These are phyloP conservation scores for Neoascia interrupta DNA, from an alignment of 2,888 invertebrate species.

Conservation along the genomic window DNA sequence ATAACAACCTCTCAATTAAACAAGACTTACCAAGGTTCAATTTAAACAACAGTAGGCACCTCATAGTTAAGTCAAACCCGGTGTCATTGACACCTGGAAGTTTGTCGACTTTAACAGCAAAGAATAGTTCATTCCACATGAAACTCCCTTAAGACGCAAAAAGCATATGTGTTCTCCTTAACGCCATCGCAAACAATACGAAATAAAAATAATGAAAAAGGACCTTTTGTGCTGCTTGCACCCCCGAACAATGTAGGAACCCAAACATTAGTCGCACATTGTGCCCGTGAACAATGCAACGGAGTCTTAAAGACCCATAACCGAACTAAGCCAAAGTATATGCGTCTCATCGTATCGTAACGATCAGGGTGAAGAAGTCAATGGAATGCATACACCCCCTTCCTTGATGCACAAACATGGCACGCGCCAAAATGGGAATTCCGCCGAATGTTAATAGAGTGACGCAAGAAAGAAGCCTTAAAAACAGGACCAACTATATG, in stretches of 20 bases:
- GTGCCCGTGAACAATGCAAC: constrained; percentile 58
- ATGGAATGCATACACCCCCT: constrained; percentile 63
- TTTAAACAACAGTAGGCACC: no score
- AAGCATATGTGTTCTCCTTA: constrained; percentile 56
- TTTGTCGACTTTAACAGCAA: not conserved
- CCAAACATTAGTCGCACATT: constrained; percentile 67
- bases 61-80: not conserved
- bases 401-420: constrained; percentile 33
- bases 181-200: constrained; percentile 51
- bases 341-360: no score
- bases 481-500: not conserved
- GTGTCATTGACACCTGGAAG: constrained; percentile 66
- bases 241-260: constrained; percentile 64
- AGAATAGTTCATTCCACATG: constrained; percentile 46
- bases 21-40: no score
- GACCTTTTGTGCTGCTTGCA: constrained; percentile 56
- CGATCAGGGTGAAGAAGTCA: constrained; percentile 66
- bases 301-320: constrained; percentile 45
- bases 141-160: constrained; percentile 53
- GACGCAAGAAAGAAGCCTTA: constrained; percentile 3
- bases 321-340: constrained; percentile 24
- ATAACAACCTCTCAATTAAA: no score
- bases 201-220: constrained; percentile 16
- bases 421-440: constrained; percentile 63
- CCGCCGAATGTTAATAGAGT: no score